phyloP scores from a whole-genome alignment of 2,797 vertebrate species.

The Lateolabrax maculatus region DNA sequence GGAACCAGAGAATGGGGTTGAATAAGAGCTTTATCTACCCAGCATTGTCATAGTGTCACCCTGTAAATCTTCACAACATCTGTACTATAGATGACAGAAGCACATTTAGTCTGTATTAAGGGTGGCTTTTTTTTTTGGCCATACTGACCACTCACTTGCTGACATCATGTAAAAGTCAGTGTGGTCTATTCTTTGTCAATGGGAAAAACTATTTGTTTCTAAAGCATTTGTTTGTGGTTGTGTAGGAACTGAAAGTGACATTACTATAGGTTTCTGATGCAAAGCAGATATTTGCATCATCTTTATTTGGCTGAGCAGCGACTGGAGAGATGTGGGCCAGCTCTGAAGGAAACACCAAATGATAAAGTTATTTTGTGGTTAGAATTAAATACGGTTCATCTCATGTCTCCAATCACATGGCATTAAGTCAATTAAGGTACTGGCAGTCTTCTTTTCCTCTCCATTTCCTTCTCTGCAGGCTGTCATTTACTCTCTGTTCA shows the following conservation, averaged over 20 bases:
- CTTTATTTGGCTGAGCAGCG: constrained; percentile 20
- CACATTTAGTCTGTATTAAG: constrained; percentile 16
- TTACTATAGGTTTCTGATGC: constrained; percentile 7
- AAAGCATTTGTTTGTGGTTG: constrained; percentile 21
- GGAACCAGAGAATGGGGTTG: constrained; percentile 17
- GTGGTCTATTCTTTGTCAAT: constrained; percentile 30
- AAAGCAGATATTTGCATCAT: constrained; percentile 34
- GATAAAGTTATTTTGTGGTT: constrained; percentile 22
- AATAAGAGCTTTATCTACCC: constrained; percentile 3
- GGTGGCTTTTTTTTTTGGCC: neutral
- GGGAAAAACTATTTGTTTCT: constrained; percentile 32
- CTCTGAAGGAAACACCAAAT: constrained; percentile 16
- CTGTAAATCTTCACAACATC: constrained; percentile 17
- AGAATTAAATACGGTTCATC: constrained; percentile 25
- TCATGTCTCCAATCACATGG: constrained; percentile 25
- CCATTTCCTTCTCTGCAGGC: constrained; percentile 59
- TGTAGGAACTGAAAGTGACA: neutral
- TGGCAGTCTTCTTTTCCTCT: constrained; percentile 39
- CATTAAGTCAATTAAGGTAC: constrained; percentile 52
- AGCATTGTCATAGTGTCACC: constrained; percentile 18
- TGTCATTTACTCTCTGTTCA: constrained; percentile 56
- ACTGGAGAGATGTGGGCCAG: neutral
- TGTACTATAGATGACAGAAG: constrained; percentile 28
- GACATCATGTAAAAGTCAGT: constrained; percentile 35
- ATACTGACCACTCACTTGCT: constrained; percentile 10